phyloP scores from a whole-genome alignment of 2,113 vertebrate genomes.

The Hemiscyllium ocellatum region DNA sequence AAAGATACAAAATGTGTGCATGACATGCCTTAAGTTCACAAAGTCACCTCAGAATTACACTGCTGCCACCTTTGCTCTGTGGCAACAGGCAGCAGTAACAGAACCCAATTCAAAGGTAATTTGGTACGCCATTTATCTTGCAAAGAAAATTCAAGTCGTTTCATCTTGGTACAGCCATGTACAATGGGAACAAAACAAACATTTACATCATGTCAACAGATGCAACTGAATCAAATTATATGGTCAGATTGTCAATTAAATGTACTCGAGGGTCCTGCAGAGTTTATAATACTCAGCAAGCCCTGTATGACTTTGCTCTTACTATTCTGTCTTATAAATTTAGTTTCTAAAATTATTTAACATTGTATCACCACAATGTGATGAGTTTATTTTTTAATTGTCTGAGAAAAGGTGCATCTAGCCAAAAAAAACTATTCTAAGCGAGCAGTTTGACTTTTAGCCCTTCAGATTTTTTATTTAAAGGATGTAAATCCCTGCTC shows the following conservation, averaged over 20 bases:
- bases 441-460: not conserved
- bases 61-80: not conserved
- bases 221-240: not conserved
- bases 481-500: not conserved
- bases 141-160: not conserved
- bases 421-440: not conserved
- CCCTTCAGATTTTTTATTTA: not conserved
- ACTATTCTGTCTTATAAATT: not conserved
- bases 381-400: constrained; percentile 16
- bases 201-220: not conserved
- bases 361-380: not conserved
- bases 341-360: not conserved
- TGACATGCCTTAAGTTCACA: not conserved
- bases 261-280: not conserved
- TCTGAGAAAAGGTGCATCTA: not conserved
- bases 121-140: not conserved
- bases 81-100: not conserved
- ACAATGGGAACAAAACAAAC: not conserved
- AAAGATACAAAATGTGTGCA: not conserved
- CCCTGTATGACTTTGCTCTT: not conserved
- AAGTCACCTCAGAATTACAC: not conserved
- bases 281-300: not conserved
- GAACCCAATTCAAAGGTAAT: not conserved
- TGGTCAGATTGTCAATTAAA: not conserved
- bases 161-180: not conserved